These are phyloP conservation scores for Centropus bengalensis DNA, from an alignment of 2,113 vertebrate genomes.

Conservation along the genomic window DNA sequence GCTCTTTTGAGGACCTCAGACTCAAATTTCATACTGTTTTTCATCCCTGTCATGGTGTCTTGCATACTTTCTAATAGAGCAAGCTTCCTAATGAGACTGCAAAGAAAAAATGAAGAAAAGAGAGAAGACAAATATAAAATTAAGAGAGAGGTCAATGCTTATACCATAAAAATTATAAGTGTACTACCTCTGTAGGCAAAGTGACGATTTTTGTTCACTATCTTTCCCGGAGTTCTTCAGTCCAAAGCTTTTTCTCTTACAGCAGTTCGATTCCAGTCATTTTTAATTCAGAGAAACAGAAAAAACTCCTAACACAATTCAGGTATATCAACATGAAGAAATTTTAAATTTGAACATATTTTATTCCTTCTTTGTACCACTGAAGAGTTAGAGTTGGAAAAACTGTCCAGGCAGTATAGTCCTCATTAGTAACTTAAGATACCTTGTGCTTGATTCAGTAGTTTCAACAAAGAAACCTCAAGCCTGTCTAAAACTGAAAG, in stretches of 20 bases:
- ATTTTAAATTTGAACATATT: background rate
- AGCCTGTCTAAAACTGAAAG: background rate
- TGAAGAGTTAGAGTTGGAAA: background rate
- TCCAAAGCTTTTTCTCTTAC: background rate
- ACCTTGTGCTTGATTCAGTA: background rate
- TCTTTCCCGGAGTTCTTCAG: background rate
- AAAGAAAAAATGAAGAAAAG: rapidly evolving
- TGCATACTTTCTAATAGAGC: background rate
- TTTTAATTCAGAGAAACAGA: background rate
- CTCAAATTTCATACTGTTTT: background rate
- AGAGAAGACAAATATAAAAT: background rate
- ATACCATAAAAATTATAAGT: background rate
- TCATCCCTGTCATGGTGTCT: background rate
- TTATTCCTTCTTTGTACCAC: background rate
- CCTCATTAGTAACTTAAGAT: background rate
- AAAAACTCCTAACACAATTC: background rate
- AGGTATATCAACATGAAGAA: background rate
- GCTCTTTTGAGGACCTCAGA: background rate
- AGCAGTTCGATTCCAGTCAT: background rate
- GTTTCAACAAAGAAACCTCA: background rate
- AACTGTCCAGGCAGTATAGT: background rate
- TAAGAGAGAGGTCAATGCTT: background rate
- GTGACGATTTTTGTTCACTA: background rate
- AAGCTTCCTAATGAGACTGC: background rate
- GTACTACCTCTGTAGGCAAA: background rate